These are phyloP conservation scores for Cybosia mesomella DNA, from an alignment of 2,888 invertebrate species.

Conservation along the genomic window DNA sequence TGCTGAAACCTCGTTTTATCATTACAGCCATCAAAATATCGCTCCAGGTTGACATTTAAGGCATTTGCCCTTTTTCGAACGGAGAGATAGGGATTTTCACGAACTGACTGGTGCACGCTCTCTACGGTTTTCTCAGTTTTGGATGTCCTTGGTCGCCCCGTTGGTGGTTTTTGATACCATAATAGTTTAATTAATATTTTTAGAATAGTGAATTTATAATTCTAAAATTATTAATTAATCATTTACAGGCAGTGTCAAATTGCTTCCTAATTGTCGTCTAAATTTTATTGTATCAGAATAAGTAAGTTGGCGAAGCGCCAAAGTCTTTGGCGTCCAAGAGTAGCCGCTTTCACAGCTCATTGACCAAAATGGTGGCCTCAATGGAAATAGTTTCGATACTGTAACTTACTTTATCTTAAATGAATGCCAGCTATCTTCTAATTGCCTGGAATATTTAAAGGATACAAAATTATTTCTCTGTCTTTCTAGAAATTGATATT, in stretches of 20 bases:
- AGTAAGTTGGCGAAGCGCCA: slow-evolving; percentile 40
- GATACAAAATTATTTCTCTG: not conserved
- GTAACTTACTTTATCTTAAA: slow-evolving; percentile 24
- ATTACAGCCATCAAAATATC: too few relatives aligned
- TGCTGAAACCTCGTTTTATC: too few relatives aligned
- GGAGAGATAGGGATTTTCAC: too few relatives aligned
- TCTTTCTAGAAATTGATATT: not conserved
- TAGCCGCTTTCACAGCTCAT: slow-evolving; percentile 50
- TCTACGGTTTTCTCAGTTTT: too few relatives aligned
- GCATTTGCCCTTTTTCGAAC: too few relatives aligned
- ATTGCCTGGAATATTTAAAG: slow-evolving; percentile 10
- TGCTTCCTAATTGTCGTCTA: not conserved
- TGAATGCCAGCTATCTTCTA: slow-evolving; percentile 19
- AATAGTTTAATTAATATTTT: too few relatives aligned
- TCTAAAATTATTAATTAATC: too few relatives aligned
- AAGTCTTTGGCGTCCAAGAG: slow-evolving; percentile 38
- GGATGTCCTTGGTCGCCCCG: too few relatives aligned
- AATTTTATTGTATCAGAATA: slow-evolving; percentile 38
- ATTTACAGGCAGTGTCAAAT: not conserved
- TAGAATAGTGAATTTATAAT: too few relatives aligned
- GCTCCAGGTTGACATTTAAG: too few relatives aligned
- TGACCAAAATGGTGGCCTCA: slow-evolving; percentile 38
- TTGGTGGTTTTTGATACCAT: too few relatives aligned
- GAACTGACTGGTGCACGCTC: too few relatives aligned
- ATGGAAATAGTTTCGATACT: slow-evolving; percentile 43